Evolutionary conservation across 2,113 vertebrate species (phyloP).

Genomic region (Ammodytes dubius): DNA sequence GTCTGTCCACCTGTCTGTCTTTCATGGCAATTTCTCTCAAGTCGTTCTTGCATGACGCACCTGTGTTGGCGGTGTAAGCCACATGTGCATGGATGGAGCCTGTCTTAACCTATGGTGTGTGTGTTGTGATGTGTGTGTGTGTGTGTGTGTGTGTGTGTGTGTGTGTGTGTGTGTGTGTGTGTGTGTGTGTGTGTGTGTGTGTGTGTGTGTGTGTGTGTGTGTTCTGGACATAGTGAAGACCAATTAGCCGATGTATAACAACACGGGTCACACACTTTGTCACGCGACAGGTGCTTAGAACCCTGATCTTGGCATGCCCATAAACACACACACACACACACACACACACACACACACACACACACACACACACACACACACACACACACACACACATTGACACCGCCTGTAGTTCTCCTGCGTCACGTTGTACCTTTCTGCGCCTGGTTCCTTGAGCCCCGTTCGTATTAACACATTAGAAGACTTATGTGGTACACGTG

Average conservation of each 20-base stretch:
- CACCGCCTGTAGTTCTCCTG: conserved; percentile 10
- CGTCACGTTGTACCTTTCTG: too few relatives aligned
- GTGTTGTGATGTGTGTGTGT: not conserved
- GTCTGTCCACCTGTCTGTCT: not conserved
- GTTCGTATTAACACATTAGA: conserved; percentile 31
- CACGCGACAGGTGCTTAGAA: conserved; percentile 55
- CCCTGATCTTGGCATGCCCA: conserved; percentile 36
- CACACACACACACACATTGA: conserved; percentile 9
- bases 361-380: not conserved
- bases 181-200: conserved; percentile 8
- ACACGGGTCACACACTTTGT: conserved; percentile 35
- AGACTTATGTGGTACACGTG: too few relatives aligned
- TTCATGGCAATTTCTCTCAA: not conserved
- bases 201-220: conserved; percentile 6
- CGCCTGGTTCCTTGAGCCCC: conserved; percentile 34
- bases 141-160: conserved; percentile 9
- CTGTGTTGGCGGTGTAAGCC: conserved; percentile 25
- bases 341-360: not conserved
- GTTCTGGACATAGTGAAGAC: conserved; percentile 28
- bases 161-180: conserved; percentile 7
- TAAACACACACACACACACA: conserved; percentile 15
- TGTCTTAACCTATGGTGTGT: not conserved
- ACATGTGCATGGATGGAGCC: conserved; percentile 13
- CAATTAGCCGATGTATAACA: conserved; percentile 61
- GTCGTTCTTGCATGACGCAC: conserved; percentile 47